Evolutionary conservation across 1,140 invertebrate genomes (phyloP).

Genomic region (Drosophila elegans): DNA sequence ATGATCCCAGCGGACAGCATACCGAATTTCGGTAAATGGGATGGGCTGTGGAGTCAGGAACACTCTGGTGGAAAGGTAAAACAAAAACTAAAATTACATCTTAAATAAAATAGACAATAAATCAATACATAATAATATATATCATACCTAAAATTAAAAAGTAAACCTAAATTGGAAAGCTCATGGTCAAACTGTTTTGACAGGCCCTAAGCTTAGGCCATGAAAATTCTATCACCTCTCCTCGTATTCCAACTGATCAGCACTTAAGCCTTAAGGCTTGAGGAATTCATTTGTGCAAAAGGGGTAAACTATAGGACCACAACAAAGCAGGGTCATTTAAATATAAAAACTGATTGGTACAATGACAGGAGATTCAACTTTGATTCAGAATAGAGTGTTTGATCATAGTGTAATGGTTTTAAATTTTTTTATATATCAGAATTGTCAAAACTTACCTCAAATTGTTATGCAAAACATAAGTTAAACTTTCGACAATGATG

Average conservation of each 20-base stretch:
- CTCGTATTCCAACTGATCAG: conserved; percentile 62
- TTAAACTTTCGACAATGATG: conserved; percentile 58
- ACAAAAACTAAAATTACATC: no score
- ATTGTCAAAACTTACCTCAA: conserved; percentile 56
- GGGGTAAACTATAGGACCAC: conserved; percentile 6
- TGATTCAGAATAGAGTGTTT: no score
- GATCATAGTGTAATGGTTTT: no score
- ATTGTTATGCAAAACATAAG: conserved; percentile 69
- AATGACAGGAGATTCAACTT: no score
- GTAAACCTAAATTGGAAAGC: conserved; percentile 54
- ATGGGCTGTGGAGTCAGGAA: not conserved
- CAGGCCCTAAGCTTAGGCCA: conserved; percentile 25
- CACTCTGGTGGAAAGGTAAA: no score
- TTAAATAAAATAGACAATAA: no score
- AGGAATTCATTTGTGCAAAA: conserved; percentile 65
- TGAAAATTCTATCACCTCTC: conserved; percentile 4
- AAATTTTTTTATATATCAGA: no score
- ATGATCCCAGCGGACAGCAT: conserved; percentile 25
- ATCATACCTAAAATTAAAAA: no score
- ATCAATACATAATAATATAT: no score
- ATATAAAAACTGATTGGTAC: no score
- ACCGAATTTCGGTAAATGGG: not conserved
- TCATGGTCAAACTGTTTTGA: conserved; percentile 56
- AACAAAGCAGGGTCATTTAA: not conserved
- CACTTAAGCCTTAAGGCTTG: conserved; percentile 45